Base-by-base conservation (phyloP, 2,113 vertebrate species). In the Salminus brasiliensis region DNA sequence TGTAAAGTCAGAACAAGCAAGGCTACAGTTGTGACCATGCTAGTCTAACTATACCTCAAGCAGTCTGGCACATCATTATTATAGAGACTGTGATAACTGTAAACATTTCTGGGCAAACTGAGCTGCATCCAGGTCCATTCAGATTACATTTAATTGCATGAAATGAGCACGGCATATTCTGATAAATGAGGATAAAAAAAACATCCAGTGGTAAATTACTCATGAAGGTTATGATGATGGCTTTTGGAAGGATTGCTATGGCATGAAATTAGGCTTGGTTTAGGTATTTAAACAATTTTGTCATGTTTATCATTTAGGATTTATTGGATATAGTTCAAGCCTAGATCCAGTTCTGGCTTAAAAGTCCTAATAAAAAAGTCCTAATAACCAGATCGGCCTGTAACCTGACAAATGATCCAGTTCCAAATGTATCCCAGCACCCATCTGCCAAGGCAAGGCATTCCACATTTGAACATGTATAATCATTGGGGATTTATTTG, bases 1-100 rank as follows among this genome's bases (percentile, higher is more conserved):
- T 76, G 74, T 68, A 30, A 76, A 76, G 60, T 55, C 41, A 67
- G 47, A 10, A 30, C 41, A 0, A 55, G 47, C 47, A 43, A 41
- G 10, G 23, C 47, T 29, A 8, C 13, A 10, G 25, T 21, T 18
- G 8, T 41, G 23, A 36, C 45, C 49, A 53, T 36, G 15, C 12
- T 63, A 49, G 43, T 74, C 21, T 47, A 68, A 76, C 2, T 41
- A n/a, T n/a, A 32, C 16, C 41, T 49, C 21, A 36, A 29, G 10
- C 25, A 30, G 36, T 41, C 5, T 41, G 5, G 32, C 47, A 77
- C 25, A 57, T 77, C 21, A 18, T 13, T 57, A 68, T 30, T 77
- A 53, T 7, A 57, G 49, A 68, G 49, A 23, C 15, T 55, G 27
- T 41, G 25, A 57, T 41, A 6, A 55, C 12, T 74, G 47, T 30